These are phyloP conservation scores for Ephydatia muelleri DNA, from an alignment of 37 sponge, comb jelly and placozoan species.

Conservation along the genomic window DNA sequence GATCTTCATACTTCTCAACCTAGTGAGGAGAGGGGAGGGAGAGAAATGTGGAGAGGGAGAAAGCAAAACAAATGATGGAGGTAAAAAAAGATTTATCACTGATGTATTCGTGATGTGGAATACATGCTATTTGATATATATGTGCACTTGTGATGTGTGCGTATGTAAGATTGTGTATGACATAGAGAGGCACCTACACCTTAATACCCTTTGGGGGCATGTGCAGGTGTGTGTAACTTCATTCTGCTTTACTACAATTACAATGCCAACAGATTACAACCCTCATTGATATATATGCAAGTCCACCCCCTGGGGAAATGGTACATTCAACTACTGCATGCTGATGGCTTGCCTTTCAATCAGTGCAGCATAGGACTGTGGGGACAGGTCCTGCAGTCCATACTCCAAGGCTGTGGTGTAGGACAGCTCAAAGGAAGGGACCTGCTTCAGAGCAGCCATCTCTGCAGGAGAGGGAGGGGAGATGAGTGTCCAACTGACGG, in stretches of 20 bases:
- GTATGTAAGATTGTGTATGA: too few relatives aligned
- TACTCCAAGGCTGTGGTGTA: constrained; percentile 64
- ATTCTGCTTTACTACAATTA: not conserved
- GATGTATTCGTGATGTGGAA: too few relatives aligned
- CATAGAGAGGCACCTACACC: not conserved
- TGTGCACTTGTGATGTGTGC: too few relatives aligned
- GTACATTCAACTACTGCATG: not conserved
- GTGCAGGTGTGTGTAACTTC: not conserved
- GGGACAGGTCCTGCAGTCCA: constrained; percentile 57
- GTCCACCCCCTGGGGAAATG: not conserved
- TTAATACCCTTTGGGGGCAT: not conserved
- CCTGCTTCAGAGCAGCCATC: constrained; percentile 12
- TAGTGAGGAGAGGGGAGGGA: too few relatives aligned
- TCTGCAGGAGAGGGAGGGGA: constrained; percentile 12
- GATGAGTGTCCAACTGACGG: too few relatives aligned
- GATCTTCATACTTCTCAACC: constrained; percentile 5
- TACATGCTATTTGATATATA: too few relatives aligned
- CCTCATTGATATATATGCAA: not conserved
- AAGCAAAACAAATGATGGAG: too few relatives aligned
- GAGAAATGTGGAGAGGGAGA: too few relatives aligned
- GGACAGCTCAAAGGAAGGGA: constrained; percentile 41
- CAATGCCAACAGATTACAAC: not conserved
- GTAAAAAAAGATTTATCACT: too few relatives aligned
- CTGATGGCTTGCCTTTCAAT: constrained; percentile 10
- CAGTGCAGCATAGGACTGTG: constrained; percentile 57